A percentile compares a stretch with the other conserved stretches of the same genome.
Conservation (phyloP, 2,797 vertebrate genomes). For the Lycodopsis pacificus region DNA sequence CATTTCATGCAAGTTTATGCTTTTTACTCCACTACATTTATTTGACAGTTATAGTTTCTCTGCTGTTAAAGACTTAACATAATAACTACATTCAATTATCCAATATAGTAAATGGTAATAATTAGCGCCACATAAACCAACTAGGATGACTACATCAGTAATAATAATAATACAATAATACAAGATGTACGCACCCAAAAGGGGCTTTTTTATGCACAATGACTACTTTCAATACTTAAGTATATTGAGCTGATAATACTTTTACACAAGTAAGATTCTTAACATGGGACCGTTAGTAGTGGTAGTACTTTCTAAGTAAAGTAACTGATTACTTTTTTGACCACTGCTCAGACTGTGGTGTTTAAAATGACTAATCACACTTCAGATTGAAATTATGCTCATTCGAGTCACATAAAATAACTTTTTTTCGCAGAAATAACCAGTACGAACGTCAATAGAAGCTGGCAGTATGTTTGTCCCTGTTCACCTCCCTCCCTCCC, state of each 20-base stretch:
- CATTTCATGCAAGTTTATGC: background rate
- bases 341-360: background rate
- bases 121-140: too few relatives aligned
- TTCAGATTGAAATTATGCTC: background rate
- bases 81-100: background rate
- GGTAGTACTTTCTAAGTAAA: background rate
- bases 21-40: background rate
- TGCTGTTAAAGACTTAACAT: background rate
- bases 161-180: too few relatives aligned
- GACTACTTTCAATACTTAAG: too few relatives aligned
- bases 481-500: slow-evolving; percentile 9
- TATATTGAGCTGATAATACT: background rate
- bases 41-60: background rate
- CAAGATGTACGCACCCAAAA: too few relatives aligned
- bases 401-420: background rate
- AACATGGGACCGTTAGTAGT: background rate
- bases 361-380: background rate
- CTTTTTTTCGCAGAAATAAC: too few relatives aligned
- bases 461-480: slow-evolving; percentile 13
- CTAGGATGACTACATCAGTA: too few relatives aligned
- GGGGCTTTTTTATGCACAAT: background rate
- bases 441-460: background rate
- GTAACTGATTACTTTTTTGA: background rate
- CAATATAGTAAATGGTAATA: background rate
- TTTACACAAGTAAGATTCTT: background rate